A percentile compares a stretch with the other conserved stretches of the same genome.
Evolutionary conservation across 2,113 vertebrate species (phyloP).

Genomic region (Dipodomys spectabilis): DNA sequence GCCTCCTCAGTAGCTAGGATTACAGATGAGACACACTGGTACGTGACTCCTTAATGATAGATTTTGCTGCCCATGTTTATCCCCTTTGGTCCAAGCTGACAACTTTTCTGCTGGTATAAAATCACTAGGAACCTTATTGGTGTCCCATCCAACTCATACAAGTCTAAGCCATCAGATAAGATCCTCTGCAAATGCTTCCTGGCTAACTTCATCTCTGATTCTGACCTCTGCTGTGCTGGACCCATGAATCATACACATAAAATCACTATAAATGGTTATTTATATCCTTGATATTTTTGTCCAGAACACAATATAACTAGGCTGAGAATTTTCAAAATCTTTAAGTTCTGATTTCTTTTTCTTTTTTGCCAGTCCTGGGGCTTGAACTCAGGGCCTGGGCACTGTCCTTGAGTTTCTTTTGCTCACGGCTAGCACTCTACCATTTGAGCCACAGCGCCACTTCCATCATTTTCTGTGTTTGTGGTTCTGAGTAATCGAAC

Average conservation of each 20-base stretch:
- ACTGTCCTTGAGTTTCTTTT: too few relatives aligned
- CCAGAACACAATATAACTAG: not conserved
- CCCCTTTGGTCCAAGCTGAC: not conserved
- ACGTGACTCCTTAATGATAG: not conserved
- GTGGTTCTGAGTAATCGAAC: too few relatives aligned
- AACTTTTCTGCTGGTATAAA: conserved; percentile 14
- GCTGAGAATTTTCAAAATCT: not conserved
- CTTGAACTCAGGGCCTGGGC: too few relatives aligned
- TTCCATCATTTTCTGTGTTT: too few relatives aligned
- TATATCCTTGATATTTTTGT: not conserved
- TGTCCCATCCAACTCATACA: not conserved
- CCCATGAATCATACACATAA: not conserved
- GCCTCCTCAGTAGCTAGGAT: too few relatives aligned
- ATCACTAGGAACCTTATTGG: not conserved
- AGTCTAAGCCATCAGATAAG: not conserved
- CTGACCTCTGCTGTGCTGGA: not conserved
- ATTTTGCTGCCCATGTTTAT: not conserved
- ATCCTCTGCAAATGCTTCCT: not conserved
- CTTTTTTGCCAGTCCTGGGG: not conserved
- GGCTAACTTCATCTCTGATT: not conserved
- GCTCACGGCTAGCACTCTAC: too few relatives aligned
- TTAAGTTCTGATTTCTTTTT: conserved; percentile 19
- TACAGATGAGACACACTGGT: too few relatives aligned
- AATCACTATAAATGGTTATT: not conserved
- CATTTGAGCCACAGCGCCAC: too few relatives aligned